These are phyloP conservation scores for Melangyna quadrimaculata DNA, from an alignment of 2,888 invertebrate species.

Conservation along the genomic window DNA sequence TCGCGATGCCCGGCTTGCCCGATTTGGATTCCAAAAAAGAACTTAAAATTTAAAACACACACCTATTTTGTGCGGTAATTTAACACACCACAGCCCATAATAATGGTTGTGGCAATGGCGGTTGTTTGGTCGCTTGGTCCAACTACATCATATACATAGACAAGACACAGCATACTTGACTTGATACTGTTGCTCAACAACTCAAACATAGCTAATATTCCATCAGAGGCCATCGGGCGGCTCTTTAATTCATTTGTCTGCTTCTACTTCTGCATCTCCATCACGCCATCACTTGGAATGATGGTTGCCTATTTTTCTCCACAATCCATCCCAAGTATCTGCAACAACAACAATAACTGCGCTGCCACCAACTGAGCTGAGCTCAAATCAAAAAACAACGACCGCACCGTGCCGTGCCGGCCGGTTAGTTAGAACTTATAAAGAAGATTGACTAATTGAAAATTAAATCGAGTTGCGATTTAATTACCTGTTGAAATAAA, in stretches of 20 bases:
- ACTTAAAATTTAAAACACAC: constrained; percentile 11
- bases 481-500: constrained; percentile 69
- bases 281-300: background rate
- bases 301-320: constrained; percentile 33
- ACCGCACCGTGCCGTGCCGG: background rate
- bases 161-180: constrained; percentile 4
- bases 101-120: constrained; percentile 6
- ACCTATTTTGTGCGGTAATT: constrained; percentile 16
- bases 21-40: constrained; percentile 12
- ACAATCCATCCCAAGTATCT: constrained; percentile 10
- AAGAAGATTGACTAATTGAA: constrained; percentile 69
- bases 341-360: background rate
- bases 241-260: constrained; percentile 67
- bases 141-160: too few species aligned
- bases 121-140: background rate
- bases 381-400: constrained; percentile 12
- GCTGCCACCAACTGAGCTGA: constrained; percentile 1
- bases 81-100: constrained; percentile 49
- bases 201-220: constrained; percentile 19
- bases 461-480: constrained; percentile 70
- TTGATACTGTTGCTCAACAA: constrained; percentile 44
- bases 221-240: constrained; percentile 36
- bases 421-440: constrained; percentile 6
- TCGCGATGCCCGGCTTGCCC: too few species aligned
- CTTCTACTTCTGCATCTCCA: constrained; percentile 39